A percentile compares a stretch with the other conserved stretches of the same genome.
Evolutionary conservation across 2,113 vertebrate genomes (phyloP).

Genomic region (Apodemus sylvaticus): DNA sequence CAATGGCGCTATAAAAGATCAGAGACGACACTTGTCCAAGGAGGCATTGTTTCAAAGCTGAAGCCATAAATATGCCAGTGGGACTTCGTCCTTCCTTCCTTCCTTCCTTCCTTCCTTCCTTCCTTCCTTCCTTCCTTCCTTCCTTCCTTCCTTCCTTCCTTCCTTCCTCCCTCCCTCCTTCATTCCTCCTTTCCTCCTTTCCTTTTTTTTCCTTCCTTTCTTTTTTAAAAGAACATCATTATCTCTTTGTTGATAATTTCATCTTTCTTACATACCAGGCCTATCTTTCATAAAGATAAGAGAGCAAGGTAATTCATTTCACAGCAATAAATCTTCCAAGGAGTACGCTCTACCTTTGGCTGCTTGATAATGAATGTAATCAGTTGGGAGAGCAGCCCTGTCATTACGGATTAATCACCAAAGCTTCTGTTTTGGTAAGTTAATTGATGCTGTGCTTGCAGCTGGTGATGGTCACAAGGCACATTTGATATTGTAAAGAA

Average conservation of each 20-base stretch:
- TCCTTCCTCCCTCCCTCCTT: no score
- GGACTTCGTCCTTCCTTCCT: neutral
- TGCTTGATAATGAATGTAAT: conserved; percentile 78
- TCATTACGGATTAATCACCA: conserved; percentile 76
- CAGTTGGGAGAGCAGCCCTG: conserved; percentile 70
- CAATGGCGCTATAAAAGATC: neutral
- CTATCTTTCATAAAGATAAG: neutral
- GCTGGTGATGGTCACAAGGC: conserved; percentile 52
- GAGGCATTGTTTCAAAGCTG: neutral
- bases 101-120: no score
- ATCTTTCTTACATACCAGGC: conserved; percentile 27
- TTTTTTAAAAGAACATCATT: neutral
- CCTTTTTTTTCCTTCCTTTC: no score
- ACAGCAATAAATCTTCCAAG: conserved; percentile 69
- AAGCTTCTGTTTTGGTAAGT: conserved; percentile 74
- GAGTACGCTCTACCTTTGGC: conserved; percentile 58
- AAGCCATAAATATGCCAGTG: neutral
- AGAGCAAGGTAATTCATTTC: conserved; percentile 57
- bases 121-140: no score
- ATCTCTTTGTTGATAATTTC: neutral
- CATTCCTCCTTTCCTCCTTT: no score
- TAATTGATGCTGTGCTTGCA: conserved; percentile 69
- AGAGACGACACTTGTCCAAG: neutral
- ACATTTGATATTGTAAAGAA: conserved; percentile 69
- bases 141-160: no score